A percentile compares a stretch with the other conserved stretches of the same genome.
These are phyloP conservation scores for Sprattus sprattus DNA, from an alignment of 2,113 vertebrate genomes.

Conservation along the genomic window DNA sequence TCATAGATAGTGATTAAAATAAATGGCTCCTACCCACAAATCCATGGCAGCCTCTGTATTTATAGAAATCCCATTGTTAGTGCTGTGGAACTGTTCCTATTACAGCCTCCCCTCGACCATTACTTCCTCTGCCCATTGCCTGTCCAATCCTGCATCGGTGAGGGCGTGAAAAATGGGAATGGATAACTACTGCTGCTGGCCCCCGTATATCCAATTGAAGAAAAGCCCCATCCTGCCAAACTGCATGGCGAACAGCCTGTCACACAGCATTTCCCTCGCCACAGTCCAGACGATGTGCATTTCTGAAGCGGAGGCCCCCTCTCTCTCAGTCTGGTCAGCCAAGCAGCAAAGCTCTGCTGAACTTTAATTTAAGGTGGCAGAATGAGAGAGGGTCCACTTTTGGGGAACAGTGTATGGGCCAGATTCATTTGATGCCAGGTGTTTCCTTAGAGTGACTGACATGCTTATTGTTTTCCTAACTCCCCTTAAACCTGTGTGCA, in stretches of 20 bases:
- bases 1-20: constrained; percentile 10
- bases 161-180: background rate
- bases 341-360: constrained; percentile 44
- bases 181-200: background rate
- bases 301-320: background rate
- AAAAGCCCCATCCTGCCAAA: background rate
- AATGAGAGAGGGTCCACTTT: constrained; percentile 11
- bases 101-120: background rate
- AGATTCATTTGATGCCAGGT: background rate
- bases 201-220: background rate
- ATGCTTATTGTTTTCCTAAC: background rate
- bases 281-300: background rate
- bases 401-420: background rate
- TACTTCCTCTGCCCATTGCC: background rate
- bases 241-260: background rate
- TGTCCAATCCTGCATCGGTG: background rate
- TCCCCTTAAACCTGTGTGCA: background rate
- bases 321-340: constrained; percentile 42
- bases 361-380: constrained; percentile 41
- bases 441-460: background rate
- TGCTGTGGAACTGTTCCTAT: background rate
- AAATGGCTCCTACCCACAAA: background rate
- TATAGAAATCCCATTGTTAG: constrained; percentile 6
- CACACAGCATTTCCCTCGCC: background rate
- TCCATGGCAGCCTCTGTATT: background rate